Evolutionary conservation across 2,113 vertebrate species (phyloP).

Genomic region (Oreotrochilus melanogaster): DNA sequence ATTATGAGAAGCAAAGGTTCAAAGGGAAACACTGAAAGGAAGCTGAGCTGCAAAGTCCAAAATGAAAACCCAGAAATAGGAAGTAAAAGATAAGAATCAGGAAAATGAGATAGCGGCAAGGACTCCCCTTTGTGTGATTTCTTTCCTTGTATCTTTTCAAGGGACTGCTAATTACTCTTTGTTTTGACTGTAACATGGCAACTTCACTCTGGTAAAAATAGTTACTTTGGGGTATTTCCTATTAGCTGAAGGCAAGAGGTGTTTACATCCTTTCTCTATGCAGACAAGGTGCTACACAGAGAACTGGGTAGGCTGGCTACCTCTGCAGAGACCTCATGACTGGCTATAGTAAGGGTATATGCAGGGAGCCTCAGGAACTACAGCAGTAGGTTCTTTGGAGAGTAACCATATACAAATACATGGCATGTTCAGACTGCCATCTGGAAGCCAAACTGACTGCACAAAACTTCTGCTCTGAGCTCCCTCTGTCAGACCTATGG

Average conservation of each 20-base stretch:
- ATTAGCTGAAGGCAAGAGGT: not conserved
- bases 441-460: not conserved
- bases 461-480: not conserved
- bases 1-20: slow-evolving; percentile 23
- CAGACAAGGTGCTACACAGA: not conserved
- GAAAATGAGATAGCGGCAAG: slow-evolving; percentile 53
- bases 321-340: not conserved
- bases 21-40: slow-evolving; percentile 68
- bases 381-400: not conserved
- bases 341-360: not conserved
- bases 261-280: slow-evolving; percentile 27
- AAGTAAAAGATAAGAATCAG: slow-evolving; percentile 64
- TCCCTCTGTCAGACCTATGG: not conserved
- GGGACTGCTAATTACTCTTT: slow-evolving; percentile 67
- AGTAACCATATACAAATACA: not conserved
- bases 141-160: slow-evolving; percentile 71
- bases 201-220: slow-evolving; percentile 56
- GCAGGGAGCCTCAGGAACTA: not conserved
- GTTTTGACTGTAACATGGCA: slow-evolving; percentile 30
- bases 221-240: slow-evolving; percentile 43
- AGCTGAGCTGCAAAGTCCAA: slow-evolving; percentile 64
- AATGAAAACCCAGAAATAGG: slow-evolving; percentile 71
- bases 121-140: slow-evolving; percentile 60
- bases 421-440: not conserved
- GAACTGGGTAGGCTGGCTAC: not conserved